Base-by-base conservation (phyloP, 2,797 vertebrate species). In the Ctenochaetus hawaiiensis region DNA sequence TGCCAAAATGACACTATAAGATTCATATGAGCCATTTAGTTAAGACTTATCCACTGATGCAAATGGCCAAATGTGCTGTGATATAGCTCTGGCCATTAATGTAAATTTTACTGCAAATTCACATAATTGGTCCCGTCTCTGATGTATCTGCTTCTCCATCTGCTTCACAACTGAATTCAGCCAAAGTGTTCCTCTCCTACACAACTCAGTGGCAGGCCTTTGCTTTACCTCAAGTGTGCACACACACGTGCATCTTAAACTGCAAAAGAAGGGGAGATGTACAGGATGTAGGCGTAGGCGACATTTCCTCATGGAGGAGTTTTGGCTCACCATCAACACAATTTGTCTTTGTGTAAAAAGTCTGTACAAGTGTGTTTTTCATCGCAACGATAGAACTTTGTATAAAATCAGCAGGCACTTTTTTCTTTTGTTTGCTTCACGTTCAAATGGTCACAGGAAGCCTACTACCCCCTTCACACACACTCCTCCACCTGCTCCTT, bases 381-480 rank as follows among this genome's bases (percentile, higher is more conserved):
- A 57, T 88, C 58, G 63, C 81, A 84, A 84, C 62, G 74, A 90
- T 89, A 93, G 67, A 91, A 89, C 87, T 90, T 87, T 89, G 86
- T 91, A 94, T 87, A 93, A 94, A 95, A 94, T 96, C 95, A 94
- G 96, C 96, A 97, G 97, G 97, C 97, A 97, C 97, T 97, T 96
- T 83, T 87, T 88, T 34, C 30, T 83, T 77, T 75, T 75, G 70
- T 84, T 85, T 86, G 83, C 81, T 85, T 90, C 79, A 66, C 53
- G 85, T 92, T 88, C 72, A 83, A 85, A 87, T 62, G 83, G 86
- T 84, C 89, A 82, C 85, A 86, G 91, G 81, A 78, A 62, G 84
- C 87, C 84, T 80, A 87, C 84, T 44, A 64, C 73, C 72, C 58
- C 26, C 75, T 63, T 56, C 71, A 62, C 70, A 63, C 70, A 63